These are phyloP conservation scores for Amblyraja radiata DNA, from an alignment of 2,797 vertebrate genomes.

Conservation along the genomic window DNA sequence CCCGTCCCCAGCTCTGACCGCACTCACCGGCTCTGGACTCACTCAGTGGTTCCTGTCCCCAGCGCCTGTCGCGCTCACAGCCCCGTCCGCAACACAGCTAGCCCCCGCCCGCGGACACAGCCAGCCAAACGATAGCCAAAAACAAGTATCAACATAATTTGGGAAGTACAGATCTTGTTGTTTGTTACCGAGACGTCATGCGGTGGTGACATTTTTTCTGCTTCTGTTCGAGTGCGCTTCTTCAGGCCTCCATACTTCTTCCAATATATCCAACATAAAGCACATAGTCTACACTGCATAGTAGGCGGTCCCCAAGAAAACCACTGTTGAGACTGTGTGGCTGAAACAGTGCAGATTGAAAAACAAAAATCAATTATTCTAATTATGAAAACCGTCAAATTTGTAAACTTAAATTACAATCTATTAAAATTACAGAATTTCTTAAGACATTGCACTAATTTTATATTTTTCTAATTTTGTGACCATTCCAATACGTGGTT, in stretches of 20 bases:
- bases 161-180: not conserved
- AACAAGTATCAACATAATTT: not conserved
- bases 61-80: too few relatives aligned
- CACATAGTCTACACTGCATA: conserved; percentile 93
- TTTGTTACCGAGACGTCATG: conserved; percentile 66
- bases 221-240: conserved; percentile 91
- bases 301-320: conserved; percentile 97
- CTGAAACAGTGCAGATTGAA: conserved; percentile 50
- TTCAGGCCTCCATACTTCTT: conserved; percentile 96
- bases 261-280: conserved; percentile 97
- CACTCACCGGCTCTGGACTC: too few relatives aligned
- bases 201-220: conserved; percentile 80
- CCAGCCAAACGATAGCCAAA: not conserved
- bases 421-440: not conserved
- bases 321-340: conserved; percentile 90
- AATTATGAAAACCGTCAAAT: not conserved
- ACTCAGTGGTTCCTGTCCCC: too few relatives aligned
- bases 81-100: too few relatives aligned
- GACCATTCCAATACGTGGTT: not conserved
- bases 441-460: not conserved
- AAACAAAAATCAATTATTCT: not conserved
- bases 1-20: too few relatives aligned
- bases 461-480: conserved; percentile 13
- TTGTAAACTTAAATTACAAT: not conserved
- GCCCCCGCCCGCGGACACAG: too few relatives aligned